Evolutionary conservation across 2,888 invertebrate species (phyloP).

Genomic region (Creontiades dilutus): DNA sequence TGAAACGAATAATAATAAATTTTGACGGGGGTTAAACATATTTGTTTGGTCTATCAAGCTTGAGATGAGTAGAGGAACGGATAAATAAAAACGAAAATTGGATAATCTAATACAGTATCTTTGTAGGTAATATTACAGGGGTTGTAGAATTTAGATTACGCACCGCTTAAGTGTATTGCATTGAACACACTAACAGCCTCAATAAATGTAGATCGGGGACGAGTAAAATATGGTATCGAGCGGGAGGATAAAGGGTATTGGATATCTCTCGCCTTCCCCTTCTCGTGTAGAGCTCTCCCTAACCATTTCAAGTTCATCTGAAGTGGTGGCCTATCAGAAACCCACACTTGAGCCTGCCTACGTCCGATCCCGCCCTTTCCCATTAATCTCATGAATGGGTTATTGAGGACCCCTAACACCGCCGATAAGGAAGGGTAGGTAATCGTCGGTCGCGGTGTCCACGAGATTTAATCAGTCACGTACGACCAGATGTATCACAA

Average conservation of each 20-base stretch:
- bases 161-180: too few species aligned
- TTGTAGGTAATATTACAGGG: too few species aligned
- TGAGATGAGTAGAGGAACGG: too few species aligned
- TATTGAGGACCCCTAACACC: neutral
- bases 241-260: neutral
- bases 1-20: too few species aligned
- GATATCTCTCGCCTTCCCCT: neutral
- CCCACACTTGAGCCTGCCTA: neutral
- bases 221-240: neutral
- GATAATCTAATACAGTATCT: too few species aligned
- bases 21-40: too few species aligned
- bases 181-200: neutral
- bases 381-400: slow-evolving; percentile 7
- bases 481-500: neutral
- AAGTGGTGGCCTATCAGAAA: neutral
- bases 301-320: neutral
- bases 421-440: neutral
- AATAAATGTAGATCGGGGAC: neutral
- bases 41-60: too few species aligned
- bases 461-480: slow-evolving; percentile 12
- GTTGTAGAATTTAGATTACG: too few species aligned
- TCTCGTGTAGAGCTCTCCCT: neutral
- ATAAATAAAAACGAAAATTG: too few species aligned
- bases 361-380: neutral
- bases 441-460: neutral